phyloP scores from a whole-genome alignment of 2,113 vertebrate genomes.

The Electrona antarctica region DNA sequence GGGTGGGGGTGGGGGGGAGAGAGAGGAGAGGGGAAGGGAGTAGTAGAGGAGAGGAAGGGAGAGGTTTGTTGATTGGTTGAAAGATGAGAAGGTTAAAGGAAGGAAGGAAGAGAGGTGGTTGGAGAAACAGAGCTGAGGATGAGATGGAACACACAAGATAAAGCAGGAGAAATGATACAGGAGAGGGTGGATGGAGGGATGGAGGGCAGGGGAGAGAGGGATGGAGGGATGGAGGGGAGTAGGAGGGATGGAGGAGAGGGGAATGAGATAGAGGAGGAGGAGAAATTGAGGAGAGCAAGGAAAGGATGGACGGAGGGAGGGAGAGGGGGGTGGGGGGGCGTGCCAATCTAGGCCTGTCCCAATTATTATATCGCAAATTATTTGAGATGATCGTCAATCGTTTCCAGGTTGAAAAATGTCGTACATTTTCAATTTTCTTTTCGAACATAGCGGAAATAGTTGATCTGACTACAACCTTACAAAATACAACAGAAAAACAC shows the following conservation, averaged over 20 bases:
- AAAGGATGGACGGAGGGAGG: neutral
- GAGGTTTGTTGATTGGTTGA: constrained; percentile 48
- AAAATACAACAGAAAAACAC: too few species aligned
- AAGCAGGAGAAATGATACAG: neutral
- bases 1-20: constrained; percentile 14
- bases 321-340: neutral
- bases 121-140: constrained; percentile 35
- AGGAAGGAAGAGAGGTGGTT: constrained; percentile 61
- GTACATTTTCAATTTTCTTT: too few species aligned
- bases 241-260: constrained; percentile 6
- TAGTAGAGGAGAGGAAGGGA: constrained; percentile 17
- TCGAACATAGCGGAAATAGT: too few species aligned
- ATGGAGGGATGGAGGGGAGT: constrained; percentile 26
- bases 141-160: constrained; percentile 50
- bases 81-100: constrained; percentile 58
- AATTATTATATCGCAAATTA: too few species aligned
- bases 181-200: neutral
- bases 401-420: too few species aligned
- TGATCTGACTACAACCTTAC: too few species aligned
- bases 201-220: constrained; percentile 15
- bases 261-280: constrained; percentile 3
- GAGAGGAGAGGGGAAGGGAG: constrained; percentile 21
- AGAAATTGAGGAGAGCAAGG: constrained; percentile 7
- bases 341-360: too few species aligned
- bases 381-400: too few species aligned